Conservation (phyloP, 2,797 vertebrate species). For the Oryzias sinensis region DNA sequence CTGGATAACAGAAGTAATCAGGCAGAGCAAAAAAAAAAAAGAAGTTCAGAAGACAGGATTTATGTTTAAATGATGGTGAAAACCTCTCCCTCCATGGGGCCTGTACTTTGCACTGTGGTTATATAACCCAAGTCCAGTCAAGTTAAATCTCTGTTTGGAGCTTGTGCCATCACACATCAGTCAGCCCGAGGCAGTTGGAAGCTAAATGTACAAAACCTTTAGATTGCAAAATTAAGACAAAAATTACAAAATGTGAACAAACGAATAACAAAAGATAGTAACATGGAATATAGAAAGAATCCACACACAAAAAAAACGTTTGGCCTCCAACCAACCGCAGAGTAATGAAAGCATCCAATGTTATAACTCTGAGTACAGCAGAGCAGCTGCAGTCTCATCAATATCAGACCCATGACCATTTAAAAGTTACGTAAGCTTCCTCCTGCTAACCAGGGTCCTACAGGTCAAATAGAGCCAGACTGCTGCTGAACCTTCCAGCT, state of each 20-base stretch:
- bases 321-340: conserved; percentile 6
- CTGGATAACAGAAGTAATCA: conserved; percentile 37
- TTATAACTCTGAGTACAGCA: conserved; percentile 27
- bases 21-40: conserved; percentile 10
- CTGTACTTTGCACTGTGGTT: conserved; percentile 36
- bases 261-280: conserved; percentile 2
- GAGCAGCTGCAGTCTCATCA: conserved; percentile 27
- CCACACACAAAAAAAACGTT: not conserved
- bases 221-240: conserved; percentile 18
- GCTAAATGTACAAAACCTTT: conserved; percentile 5
- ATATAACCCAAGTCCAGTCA: conserved; percentile 61
- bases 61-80: conserved; percentile 28
- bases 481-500: conserved; percentile 28
- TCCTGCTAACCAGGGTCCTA: conserved; percentile 18
- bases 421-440: conserved; percentile 57
- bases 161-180: conserved; percentile 41
- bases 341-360: conserved; percentile 26
- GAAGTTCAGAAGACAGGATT: conserved; percentile 14
- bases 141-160: conserved; percentile 52
- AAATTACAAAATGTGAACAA: not conserved
- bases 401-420: conserved; percentile 45
- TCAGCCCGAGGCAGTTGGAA: conserved; percentile 27
- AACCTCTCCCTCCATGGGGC: conserved; percentile 29
- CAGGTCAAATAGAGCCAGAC: conserved; percentile 21
- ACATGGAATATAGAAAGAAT: not conserved